Base-by-base conservation (phyloP, 2,113 vertebrate species). In the Gorsachius goisagi region DNA sequence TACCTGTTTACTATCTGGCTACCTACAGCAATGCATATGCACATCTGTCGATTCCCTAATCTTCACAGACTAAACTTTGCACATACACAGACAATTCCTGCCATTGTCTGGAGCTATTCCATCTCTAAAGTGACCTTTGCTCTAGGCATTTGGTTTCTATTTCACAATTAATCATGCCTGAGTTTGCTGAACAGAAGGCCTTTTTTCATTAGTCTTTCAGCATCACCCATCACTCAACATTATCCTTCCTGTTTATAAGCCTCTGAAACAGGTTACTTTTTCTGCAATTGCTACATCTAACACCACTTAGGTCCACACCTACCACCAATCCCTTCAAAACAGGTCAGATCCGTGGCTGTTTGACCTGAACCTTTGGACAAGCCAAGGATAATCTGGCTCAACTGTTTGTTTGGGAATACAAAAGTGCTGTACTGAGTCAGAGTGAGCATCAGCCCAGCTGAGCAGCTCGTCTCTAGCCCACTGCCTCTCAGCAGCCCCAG, bases 381-480 rank as follows among this genome's bases (percentile, higher is more conserved):
- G 19, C 16, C 18, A 63, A 39, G 26, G 26, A 74, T 44, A 59
- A 79, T 8, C 20, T 7, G 10, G 21, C 30, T 78, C 63, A 44
- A 37, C 27, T 6, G 28, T 37, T 64, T 52, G 6, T 50, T 79
- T 13, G 17, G 59, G 27, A 66, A 39, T 16, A 66, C 27, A 30
- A 47, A 60, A 67, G 10, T 45, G 28, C 10, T 7, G 1, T 23
- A 39, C 4, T 0, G 0, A 11, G 33, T 84, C 37, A 15, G 13
- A 74, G 28, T 17, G 39, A 63, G 52, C 16, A 35, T 6, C 17
- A 18, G 30, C 5, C 13, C 49, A 63, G 49, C 15, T 24, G 4
- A 45, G 33, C 7, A 30, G 30, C 18, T 28, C 1, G 0, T 26
- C n/a, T 88, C 33, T 7, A 52, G 28, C 21, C 21, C 3, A 0